Conservation (phyloP, 1,140 invertebrate species). For the Diorhabda sublineata region DNA sequence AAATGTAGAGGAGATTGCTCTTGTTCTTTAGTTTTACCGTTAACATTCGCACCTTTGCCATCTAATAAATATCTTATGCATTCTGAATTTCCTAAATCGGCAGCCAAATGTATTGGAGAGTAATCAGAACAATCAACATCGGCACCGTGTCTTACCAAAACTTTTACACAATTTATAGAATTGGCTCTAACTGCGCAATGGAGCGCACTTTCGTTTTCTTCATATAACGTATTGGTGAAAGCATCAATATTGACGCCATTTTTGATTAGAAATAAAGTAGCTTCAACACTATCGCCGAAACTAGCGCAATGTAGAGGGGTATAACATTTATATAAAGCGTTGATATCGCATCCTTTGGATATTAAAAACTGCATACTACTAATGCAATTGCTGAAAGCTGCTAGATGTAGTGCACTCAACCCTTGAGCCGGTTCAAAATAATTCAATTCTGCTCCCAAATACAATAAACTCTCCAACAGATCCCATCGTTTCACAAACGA, state of each 20-base stretch:
- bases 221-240: constrained; percentile 52
- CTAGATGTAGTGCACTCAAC: constrained; percentile 65
- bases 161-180: constrained; percentile 63
- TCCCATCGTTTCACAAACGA: constrained; percentile 23
- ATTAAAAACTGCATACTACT: constrained; percentile 66
- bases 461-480: constrained; percentile 18
- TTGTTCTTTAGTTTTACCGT: constrained; percentile 58
- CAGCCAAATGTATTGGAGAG: constrained; percentile 69
- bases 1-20: constrained; percentile 73
- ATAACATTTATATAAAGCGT: constrained; percentile 61
- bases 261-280: constrained; percentile 64
- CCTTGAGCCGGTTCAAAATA: constrained; percentile 63
- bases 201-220: constrained; percentile 67
- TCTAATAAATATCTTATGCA: constrained; percentile 65
- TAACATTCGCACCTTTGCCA: constrained; percentile 58
- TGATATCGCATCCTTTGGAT: constrained; percentile 60
- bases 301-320: constrained; percentile 76
- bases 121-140: constrained; percentile 63
- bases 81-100: constrained; percentile 65
- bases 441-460: constrained; percentile 36
- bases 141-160: constrained; percentile 62
- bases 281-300: constrained; percentile 69
- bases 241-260: constrained; percentile 56
- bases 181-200: constrained; percentile 72
- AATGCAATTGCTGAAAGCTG: constrained; percentile 68